A percentile compares a stretch with the other conserved stretches of the same genome.
Conservation (phyloP, 2,797 vertebrate genomes). For the Chelmon rostratus region DNA sequence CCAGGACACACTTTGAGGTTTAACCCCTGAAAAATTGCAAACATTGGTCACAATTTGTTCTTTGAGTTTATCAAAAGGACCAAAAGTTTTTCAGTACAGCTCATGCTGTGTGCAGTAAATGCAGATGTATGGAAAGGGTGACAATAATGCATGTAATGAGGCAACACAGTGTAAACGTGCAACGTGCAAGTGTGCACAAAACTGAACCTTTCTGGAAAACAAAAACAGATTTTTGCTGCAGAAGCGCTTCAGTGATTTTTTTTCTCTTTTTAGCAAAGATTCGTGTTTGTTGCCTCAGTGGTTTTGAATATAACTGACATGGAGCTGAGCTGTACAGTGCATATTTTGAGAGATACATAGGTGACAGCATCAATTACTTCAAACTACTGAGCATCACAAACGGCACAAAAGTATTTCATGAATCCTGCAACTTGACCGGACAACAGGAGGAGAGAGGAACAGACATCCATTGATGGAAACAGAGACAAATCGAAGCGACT, state of each 20-base stretch:
- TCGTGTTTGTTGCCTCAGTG: background rate
- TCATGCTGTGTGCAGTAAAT: background rate
- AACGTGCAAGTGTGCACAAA: background rate
- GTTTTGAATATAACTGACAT: background rate
- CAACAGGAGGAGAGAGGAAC: slow-evolving; percentile 43
- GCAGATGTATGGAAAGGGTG: background rate
- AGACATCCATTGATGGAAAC: slow-evolving; percentile 64
- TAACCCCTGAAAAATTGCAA: slow-evolving; percentile 69
- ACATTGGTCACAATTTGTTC: background rate
- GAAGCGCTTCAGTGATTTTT: background rate
- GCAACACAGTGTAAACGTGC: background rate
- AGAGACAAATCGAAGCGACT: slow-evolving; percentile 38
- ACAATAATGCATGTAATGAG: background rate
- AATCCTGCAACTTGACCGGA: slow-evolving; percentile 23
- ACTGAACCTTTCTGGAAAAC: background rate
- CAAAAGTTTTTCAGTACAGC: background rate
- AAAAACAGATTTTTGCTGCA: background rate
- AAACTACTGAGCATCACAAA: slow-evolving; percentile 9
- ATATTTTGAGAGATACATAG: too few species aligned
- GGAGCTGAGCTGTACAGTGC: too few species aligned
- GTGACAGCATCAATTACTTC: background rate
- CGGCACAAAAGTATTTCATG: background rate
- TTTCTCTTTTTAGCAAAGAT: too few species aligned
- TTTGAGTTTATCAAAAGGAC: background rate
- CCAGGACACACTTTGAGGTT: slow-evolving; percentile 76